Evolutionary conservation across 1,140 invertebrate species (phyloP), one percentile per base, ranked within the genome.

Genomic region (Aplysia californica): DNA sequence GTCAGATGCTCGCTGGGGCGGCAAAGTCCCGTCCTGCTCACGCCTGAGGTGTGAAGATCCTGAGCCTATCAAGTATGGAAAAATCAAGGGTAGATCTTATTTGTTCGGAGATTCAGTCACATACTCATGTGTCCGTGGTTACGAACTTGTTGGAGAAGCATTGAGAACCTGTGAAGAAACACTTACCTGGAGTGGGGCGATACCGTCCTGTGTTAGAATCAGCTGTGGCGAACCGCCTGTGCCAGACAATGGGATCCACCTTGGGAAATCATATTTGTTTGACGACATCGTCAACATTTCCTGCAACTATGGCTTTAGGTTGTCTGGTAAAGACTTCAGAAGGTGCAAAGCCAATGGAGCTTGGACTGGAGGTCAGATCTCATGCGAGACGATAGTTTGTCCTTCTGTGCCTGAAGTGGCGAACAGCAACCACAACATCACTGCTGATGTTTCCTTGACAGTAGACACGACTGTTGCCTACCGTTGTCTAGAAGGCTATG

Each of bases 91-190:
- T 0, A 95, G 95, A 84, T 95, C 95, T 80, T 94, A 96, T 81
- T 95, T 95, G 83, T 93, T 97, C 0, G 95, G 96, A 86, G 95
- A 94, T 0, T 92, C 92, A 15, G 95, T 98, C 26, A 93, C 94
- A 79, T 97, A 97, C 44, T 10, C 38, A 2, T 85, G 84, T 74
- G 61, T 77, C 50, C 56, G 75, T 67, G 85, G 83, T 35, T 85
- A 80, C 55, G 58, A 64, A 41, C 58, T 85, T 0, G 26, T 41
- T 1, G 82, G 82, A 1, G n/a, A 26, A 31, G 4, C 23, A 5
- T 15, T 66, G 15, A 71, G 80, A 50, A 66, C 73, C 0, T 85
- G 84, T 77, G 26, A 68, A 71, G 76, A 78, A 20, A 59, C 36
- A 94, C 89, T 87, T 96, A 33, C 56, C 6, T 87, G 86, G 86